phyloP scores from a whole-genome alignment of 2,113 vertebrate genomes.

The Phalacrocorax pelagicus region DNA sequence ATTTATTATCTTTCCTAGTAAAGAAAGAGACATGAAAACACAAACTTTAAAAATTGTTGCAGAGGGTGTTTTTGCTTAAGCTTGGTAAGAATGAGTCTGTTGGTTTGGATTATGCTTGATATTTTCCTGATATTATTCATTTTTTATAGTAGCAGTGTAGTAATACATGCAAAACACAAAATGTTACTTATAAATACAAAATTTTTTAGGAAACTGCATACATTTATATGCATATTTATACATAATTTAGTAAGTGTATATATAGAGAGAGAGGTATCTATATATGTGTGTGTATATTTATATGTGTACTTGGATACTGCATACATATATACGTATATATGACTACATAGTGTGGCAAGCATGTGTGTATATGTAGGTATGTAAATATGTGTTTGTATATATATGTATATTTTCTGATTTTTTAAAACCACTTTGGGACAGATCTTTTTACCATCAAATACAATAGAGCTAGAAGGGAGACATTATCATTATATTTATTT shows the following conservation, averaged over 20 bases:
- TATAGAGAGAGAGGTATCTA: not conserved
- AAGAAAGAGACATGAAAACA: not conserved
- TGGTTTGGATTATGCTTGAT: not conserved
- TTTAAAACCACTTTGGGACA: not conserved
- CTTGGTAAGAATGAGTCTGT: not conserved
- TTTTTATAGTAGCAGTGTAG: not conserved
- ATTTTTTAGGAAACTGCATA: not conserved
- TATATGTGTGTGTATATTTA: not conserved
- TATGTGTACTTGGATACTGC: not conserved
- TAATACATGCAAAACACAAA: not conserved
- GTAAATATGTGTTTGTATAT: not conserved
- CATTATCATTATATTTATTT: not conserved
- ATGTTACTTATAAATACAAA: not conserved
- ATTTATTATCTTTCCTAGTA: not conserved
- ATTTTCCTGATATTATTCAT: not conserved
- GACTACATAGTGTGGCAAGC: not conserved
- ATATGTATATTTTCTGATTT: not conserved
- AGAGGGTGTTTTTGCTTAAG: not conserved
- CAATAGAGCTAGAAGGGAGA: not conserved
- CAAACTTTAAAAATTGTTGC: not conserved
- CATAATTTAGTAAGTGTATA: not conserved
- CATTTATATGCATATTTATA: not conserved
- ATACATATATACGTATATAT: too few species aligned
- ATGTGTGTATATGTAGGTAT: accelerated
- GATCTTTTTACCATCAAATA: not conserved